Evolutionary conservation across 2,797 vertebrate genomes (phyloP), one percentile per base, ranked within the genome.

Genomic region (Sarcoramphus papa): DNA sequence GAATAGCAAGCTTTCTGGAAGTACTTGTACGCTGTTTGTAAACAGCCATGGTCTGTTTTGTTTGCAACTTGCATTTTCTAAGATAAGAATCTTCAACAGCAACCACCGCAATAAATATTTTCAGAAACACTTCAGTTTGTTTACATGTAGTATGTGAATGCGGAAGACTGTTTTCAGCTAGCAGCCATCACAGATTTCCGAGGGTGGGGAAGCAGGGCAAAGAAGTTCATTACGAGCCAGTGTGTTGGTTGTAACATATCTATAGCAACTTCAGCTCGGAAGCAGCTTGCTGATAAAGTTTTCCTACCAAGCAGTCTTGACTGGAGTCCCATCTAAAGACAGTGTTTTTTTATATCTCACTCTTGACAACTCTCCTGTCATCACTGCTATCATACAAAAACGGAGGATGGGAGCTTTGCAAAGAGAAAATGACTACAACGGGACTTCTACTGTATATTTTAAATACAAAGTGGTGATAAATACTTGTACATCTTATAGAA

Each of bases 51-150:
- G 33, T 68, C 56, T 87, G 51, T 86, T 94, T 87, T 77, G 20
- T 64, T 94, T 83, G 51, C 82, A 57, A 60, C 21, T 91, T 54
- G 65, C 33, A 59, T 84, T 90, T 81, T 40, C 57, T 69, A 65
- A 90, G 53, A 69, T 30, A 51, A 94, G 68, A 72, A 40, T 78
- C 63, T 79, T 81, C 37, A 75, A 14, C 45, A 82, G 81, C 67
- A 92, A 84, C 64, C 50, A 48, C 3, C 1, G 2, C 65, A 64
- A 75, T 51, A 72, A 83, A 88, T 88, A 88, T 97, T 96, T 96
- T 95, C 91, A 84, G 88, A 88, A 95, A 90, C 93, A 94, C 69
- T 96, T 95, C 21, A 23, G 57, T 85, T 83, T 93, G 89, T 96
- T 92, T 95, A 88, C 51, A 50, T 12, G 27, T 12, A 76, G 65